Evolutionary conservation across 2,888 invertebrate species (phyloP), one percentile per base, ranked within the genome.

Genomic region (Hydriomena furcata): DNA sequence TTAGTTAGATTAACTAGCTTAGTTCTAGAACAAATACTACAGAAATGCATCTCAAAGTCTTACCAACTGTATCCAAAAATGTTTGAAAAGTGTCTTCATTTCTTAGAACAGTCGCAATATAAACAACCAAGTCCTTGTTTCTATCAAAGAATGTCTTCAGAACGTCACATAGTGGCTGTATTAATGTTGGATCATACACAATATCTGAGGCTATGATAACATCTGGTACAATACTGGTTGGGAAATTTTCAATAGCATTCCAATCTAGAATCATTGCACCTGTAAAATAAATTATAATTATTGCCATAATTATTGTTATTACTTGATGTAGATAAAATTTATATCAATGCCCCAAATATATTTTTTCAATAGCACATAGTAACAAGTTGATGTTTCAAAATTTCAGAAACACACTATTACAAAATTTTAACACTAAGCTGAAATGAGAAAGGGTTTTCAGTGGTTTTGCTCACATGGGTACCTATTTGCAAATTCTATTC

Each of bases 11-110:
- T 17, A 3, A 17, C 17, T 4, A 4, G 17, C 17, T 3, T 17
- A 17, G 17, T 2, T 17, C 2, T 2, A 17, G 17, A 3, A 17
- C 4, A 17, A 17, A 17, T 17, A 3, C 17, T 17, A 3, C 17
- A 17, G 2, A 17, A 17, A 17, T 17, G 17, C 17, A 3, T 17
- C 17, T 3, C 23, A 23, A 34, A 48, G 17, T 55, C 78, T 74
- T 71, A 94, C 94, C 89, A 61, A 94, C 75, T 56, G 77, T 66
- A 8, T 79, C 59, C 31, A 93, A 71, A 80, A 95, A 95, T 13
- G 73, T 65, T 2, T 82, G 63, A 55, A 93, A 82, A 0, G 95
- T 95, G 0, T 91, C 82, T 65, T 89, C 79, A 82, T 95, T 95
- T 60, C 95, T 85, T 56, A 95, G 74, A 34, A 84, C 70, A 65